These are phyloP conservation scores for Mechanitis mazaeus DNA, from an alignment of 2,888 invertebrate genomes.

Conservation along the genomic window DNA sequence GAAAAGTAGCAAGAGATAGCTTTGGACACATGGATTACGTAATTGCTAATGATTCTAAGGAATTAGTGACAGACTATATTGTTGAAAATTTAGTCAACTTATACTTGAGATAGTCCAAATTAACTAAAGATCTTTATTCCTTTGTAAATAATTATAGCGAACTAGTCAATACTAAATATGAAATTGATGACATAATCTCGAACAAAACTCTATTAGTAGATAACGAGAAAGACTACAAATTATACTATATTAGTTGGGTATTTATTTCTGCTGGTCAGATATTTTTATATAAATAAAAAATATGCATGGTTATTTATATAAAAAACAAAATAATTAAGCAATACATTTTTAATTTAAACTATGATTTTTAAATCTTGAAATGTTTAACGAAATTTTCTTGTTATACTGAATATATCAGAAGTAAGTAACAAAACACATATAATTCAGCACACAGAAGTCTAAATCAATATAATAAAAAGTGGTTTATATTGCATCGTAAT, in stretches of 20 bases:
- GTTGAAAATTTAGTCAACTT: slow-evolving; percentile 25
- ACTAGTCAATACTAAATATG: neutral
- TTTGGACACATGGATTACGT: slow-evolving; percentile 35
- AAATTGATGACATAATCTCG: slow-evolving; percentile 26
- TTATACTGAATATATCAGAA: no score
- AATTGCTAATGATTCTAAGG: slow-evolving; percentile 26
- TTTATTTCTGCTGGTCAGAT: no score
- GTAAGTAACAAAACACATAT: no score
- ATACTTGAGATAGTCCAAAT: slow-evolving; percentile 9
- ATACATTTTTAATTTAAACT: no score
- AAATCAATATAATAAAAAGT: neutral
- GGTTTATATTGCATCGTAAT: slow-evolving; percentile 1
- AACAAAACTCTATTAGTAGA: slow-evolving; percentile 11
- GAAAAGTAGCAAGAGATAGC: slow-evolving; percentile 28
- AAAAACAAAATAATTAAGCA: no score
- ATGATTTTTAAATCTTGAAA: no score
- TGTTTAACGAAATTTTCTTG: no score
- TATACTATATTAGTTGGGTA: no score
- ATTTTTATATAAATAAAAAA: no score
- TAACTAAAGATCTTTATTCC: neutral
- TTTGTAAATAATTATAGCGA: neutral
- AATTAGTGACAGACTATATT: slow-evolving; percentile 31
- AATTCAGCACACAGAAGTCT: no score
- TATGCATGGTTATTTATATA: no score
- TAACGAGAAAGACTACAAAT: no score